A percentile compares a stretch with the other conserved stretches of the same genome.
Conservation (phyloP, 1,140 invertebrate genomes). For the Carcinoscorpius rotundicauda region DNA sequence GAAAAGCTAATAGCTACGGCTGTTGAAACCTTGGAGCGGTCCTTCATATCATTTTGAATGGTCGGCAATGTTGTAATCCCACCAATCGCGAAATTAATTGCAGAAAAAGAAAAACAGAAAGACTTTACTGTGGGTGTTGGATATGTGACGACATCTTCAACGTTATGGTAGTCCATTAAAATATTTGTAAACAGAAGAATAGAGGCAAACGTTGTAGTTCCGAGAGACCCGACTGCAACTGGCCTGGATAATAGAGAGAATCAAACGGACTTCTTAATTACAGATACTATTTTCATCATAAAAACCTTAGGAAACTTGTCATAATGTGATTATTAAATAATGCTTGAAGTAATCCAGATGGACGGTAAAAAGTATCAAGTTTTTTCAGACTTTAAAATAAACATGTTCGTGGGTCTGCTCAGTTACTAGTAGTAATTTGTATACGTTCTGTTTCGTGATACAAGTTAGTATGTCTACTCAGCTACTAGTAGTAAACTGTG, state of each 20-base stretch:
- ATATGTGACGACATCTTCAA: conserved; percentile 2
- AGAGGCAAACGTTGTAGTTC: conserved; percentile 43
- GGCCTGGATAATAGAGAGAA: conserved; percentile 27
- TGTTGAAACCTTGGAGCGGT: conserved; percentile 41
- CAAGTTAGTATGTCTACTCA: no score
- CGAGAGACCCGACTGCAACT: conserved; percentile 42
- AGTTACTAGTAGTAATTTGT: no score
- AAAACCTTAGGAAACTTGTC: no score
- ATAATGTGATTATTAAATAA: no score
- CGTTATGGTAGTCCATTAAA: conserved; percentile 32
- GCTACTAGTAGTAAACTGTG: no score
- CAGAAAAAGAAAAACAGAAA: conserved; percentile 49
- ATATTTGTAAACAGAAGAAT: conserved; percentile 41
- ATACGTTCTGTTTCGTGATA: no score
- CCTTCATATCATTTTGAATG: conserved; percentile 52
- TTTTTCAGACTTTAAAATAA: no score
- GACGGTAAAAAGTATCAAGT: no score
- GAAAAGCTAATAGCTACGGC: conserved; percentile 39
- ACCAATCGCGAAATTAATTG: conserved; percentile 50
- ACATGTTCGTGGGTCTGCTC: no score
- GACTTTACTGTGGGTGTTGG: conserved; percentile 27
- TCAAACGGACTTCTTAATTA: no score
- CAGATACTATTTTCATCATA: no score
- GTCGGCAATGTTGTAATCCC: conserved; percentile 53
- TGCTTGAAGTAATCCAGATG: no score